Conservation (phyloP, 2,888 invertebrate species). For the Leptinotarsa tumamoca region DNA sequence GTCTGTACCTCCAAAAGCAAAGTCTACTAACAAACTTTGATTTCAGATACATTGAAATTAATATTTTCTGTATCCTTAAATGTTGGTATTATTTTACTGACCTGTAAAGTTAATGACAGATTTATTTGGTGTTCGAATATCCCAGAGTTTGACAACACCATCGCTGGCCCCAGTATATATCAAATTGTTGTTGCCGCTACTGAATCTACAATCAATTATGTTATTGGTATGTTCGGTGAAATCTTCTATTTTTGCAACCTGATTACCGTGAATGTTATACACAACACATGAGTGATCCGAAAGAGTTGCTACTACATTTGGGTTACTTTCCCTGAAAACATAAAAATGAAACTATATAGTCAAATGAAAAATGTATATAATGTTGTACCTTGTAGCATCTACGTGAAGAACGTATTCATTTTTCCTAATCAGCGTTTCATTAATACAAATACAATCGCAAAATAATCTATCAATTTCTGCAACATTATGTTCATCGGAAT, state of each 20-base stretch:
- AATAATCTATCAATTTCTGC: conserved; percentile 23
- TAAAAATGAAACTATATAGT: not conserved
- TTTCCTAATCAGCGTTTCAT: conserved; percentile 27
- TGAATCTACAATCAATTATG: conserved; percentile 72
- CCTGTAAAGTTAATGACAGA: conserved; percentile 46
- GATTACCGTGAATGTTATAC: conserved; percentile 66
- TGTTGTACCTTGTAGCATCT: conserved; percentile 22
- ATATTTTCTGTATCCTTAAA: conserved; percentile 16
- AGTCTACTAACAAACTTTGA: not conserved
- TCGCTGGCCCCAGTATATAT: conserved; percentile 72
- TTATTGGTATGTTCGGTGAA: conserved; percentile 67
- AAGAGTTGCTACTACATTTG: conserved; percentile 67
- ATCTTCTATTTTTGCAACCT: conserved; percentile 61
- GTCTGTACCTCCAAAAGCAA: not conserved
- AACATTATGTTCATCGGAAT: conserved; percentile 25
- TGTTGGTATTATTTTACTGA: conserved; percentile 5
- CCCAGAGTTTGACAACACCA: conserved; percentile 74
- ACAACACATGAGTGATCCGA: conserved; percentile 68
- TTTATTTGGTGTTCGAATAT: conserved; percentile 70
- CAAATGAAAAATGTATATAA: not conserved
- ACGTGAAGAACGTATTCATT: conserved; percentile 26
- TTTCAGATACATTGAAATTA: not conserved
- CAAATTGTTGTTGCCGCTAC: conserved; percentile 70
- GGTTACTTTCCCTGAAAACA: conserved; percentile 62
- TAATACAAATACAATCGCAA: conserved; percentile 28